Evolutionary conservation across 2,888 invertebrate genomes (phyloP).

Genomic region (Eupeodes luniger): DNA sequence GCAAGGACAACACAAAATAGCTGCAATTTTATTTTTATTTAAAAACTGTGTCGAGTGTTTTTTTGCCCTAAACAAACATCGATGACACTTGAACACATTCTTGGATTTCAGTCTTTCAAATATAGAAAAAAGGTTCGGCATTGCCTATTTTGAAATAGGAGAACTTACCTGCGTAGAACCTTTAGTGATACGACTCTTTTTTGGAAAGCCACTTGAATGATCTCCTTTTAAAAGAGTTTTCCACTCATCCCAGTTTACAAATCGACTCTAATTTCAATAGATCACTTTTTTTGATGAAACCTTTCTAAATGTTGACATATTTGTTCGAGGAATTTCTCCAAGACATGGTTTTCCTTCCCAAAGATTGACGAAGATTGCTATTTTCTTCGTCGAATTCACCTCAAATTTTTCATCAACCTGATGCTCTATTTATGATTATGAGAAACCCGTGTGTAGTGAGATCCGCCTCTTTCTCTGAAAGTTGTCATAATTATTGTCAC

Average conservation of each 20-base stretch:
- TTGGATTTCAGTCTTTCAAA: background rate
- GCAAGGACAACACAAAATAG: constrained; percentile 43
- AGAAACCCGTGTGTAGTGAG: constrained; percentile 23
- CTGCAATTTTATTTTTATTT: constrained; percentile 41
- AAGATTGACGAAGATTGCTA: background rate
- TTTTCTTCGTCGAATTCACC: constrained; percentile 19
- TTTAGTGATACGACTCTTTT: constrained; percentile 61
- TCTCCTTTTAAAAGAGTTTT: constrained; percentile 46
- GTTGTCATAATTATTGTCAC: constrained; percentile 71
- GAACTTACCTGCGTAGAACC: constrained; percentile 54
- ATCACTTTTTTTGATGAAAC: constrained; percentile 18
- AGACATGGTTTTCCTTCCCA: background rate
- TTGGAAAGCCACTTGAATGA: constrained; percentile 24
- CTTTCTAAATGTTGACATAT: background rate
- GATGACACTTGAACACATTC: constrained; percentile 38
- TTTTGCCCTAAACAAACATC: constrained; percentile 52
- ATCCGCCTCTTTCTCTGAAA: constrained; percentile 52
- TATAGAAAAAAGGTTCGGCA: constrained; percentile 27
- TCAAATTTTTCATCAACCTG: constrained; percentile 28
- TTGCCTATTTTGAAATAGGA: constrained; percentile 23
- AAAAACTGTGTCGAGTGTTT: constrained; percentile 68
- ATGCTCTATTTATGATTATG: constrained; percentile 45
- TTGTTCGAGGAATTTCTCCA: background rate
- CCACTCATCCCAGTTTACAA: constrained; percentile 19
- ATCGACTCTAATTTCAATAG: constrained; percentile 62